Percentiles rank a stretch among this genome's conserved stretches.
Evolutionary conservation across 2,113 vertebrate species (phyloP).

Genomic region (Hippocampus mohnikei): DNA sequence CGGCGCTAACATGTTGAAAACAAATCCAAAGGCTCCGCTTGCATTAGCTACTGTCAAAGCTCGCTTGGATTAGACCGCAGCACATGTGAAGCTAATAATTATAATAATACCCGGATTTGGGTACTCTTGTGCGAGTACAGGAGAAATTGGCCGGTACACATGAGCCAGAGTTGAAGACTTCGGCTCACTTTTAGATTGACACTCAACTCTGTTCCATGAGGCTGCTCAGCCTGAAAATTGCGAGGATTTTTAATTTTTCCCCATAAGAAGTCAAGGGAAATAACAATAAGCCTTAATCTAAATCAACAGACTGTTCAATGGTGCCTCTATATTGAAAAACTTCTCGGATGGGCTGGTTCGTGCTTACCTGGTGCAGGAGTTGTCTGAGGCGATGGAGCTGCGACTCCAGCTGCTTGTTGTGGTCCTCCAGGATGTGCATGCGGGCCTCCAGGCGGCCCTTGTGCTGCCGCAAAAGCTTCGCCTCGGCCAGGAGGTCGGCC

Average conservation of each 20-base stretch:
- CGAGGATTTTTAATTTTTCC: background rate
- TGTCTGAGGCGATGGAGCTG: conserved; percentile 91
- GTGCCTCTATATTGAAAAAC: too few species aligned
- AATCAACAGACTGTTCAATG: background rate
- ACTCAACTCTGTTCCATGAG: background rate
- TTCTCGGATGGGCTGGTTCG: background rate
- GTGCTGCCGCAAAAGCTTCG: conserved; percentile 91
- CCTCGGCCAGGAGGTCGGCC: conserved; percentile 80
- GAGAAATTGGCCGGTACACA: background rate
- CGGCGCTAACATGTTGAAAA: conserved; percentile 32
- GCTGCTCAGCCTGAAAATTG: background rate
- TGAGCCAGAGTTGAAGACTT: background rate
- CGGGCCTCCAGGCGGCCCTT: conserved; percentile 93
- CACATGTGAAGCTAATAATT: conserved; percentile 18
- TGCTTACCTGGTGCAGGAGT: conserved; percentile 88
- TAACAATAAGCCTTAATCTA: background rate
- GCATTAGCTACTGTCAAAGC: conserved; percentile 47
- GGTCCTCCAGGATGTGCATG: conserved; percentile 97
- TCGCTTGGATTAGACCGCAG: conserved; percentile 33
- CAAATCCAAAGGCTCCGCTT: conserved; percentile 36
- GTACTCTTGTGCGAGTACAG: background rate
- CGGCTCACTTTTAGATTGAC: background rate
- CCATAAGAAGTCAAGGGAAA: background rate
- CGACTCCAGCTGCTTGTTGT: conserved; percentile 95
- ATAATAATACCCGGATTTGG: background rate